phyloP scores from a whole-genome alignment of 2,113 vertebrate species.

The Corvus hawaiiensis region DNA sequence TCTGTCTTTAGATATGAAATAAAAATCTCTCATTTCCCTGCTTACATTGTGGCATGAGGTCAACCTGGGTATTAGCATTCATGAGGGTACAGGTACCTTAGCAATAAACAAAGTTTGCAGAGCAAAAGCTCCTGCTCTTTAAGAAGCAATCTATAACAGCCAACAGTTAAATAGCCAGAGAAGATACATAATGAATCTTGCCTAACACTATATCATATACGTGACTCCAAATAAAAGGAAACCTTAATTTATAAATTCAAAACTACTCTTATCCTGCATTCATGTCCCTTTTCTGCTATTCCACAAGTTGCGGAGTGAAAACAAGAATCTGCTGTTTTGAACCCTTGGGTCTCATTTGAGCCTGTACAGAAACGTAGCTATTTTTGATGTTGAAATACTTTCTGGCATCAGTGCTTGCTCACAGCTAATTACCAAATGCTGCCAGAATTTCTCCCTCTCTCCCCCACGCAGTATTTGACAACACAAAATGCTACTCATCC shows the following conservation, averaged over 20 bases:
- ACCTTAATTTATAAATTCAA: neutral
- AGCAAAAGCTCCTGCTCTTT: neutral
- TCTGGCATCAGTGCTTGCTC: neutral
- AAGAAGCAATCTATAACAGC: neutral
- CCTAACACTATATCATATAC: neutral
- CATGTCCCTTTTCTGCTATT: neutral
- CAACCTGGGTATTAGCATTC: neutral
- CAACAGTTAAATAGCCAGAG: neutral
- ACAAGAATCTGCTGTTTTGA: neutral
- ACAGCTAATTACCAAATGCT: neutral
- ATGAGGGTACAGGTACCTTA: neutral
- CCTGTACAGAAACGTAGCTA: neutral
- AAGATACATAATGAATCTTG: neutral
- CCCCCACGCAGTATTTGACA: neutral
- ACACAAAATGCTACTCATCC: slow-evolving; percentile 7
- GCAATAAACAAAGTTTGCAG: neutral
- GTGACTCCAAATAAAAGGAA: neutral
- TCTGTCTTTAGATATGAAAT: neutral
- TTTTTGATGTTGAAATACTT: neutral
- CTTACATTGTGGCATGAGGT: neutral
- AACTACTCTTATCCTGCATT: neutral
- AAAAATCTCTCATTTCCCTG: neutral
- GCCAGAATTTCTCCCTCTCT: neutral
- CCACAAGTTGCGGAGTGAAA: neutral
- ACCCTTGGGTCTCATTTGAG: neutral